Conservation (phyloP, 2,797 vertebrate species). For the Gallirallus australis region DNA sequence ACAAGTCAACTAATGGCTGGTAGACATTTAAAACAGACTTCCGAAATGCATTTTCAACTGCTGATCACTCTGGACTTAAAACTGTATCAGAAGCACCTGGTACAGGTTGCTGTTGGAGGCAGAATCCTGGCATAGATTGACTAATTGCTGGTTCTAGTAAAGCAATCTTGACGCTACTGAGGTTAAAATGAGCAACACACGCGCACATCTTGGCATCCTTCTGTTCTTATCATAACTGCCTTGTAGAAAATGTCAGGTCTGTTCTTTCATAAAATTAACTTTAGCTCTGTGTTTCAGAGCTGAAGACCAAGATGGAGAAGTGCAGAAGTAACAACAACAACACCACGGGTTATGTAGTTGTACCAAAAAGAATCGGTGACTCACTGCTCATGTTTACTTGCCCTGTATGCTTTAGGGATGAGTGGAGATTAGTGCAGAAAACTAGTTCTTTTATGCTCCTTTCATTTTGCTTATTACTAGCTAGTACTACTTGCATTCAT, state of each 20-base stretch:
- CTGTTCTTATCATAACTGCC: background rate
- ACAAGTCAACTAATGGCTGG: background rate
- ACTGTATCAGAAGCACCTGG: background rate
- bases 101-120: background rate
- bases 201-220: background rate
- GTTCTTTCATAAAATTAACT: background rate
- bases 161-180: background rate
- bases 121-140: background rate
- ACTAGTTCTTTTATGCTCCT: background rate
- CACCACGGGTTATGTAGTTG: background rate
- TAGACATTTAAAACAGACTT: background rate
- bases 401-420: background rate
- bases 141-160: background rate
- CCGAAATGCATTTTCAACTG: background rate
- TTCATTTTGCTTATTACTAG: slow-evolving; percentile 4
- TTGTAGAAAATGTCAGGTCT: background rate
- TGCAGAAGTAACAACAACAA: background rate
- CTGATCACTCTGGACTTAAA: background rate
- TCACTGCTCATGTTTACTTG: slow-evolving; percentile 1
- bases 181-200: background rate
- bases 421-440: background rate
- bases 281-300: background rate
- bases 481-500: background rate
- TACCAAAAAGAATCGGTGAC: background rate
- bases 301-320: background rate